These are phyloP conservation scores for Peromyscus leucopus DNA, from an alignment of 2,113 vertebrate genomes.

Conservation along the genomic window DNA sequence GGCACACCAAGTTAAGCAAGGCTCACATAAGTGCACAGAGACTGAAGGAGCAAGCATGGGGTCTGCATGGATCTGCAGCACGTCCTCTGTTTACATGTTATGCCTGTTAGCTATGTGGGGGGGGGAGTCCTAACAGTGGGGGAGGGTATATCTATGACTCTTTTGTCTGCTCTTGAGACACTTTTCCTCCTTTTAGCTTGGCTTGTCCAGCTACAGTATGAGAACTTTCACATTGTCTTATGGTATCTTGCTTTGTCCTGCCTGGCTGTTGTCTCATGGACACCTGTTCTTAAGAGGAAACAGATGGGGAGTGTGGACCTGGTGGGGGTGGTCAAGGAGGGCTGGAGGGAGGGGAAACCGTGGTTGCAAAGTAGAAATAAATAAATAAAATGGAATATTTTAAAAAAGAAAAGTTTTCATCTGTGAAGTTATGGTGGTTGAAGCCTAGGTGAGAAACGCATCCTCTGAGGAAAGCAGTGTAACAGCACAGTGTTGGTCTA, in stretches of 20 bases:
- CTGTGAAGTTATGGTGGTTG: background rate
- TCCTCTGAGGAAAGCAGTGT: background rate
- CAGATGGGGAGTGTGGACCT: background rate
- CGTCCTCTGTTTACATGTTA: background rate
- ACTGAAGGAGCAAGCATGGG: background rate
- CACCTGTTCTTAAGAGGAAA: background rate
- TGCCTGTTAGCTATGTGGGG: background rate
- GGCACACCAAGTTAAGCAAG: background rate
- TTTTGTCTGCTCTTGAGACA: background rate
- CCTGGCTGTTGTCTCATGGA: background rate
- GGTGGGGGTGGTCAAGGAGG: background rate
- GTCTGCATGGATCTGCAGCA: background rate
- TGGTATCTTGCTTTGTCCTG: background rate
- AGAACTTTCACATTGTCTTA: background rate
- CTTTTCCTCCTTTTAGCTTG: background rate
- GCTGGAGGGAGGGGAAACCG: background rate
- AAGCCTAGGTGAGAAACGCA: background rate
- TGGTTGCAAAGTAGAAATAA: background rate
- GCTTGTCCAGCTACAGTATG: background rate
- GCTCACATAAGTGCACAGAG: background rate
- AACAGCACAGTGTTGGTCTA: fast-evolving
- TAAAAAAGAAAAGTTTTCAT: background rate
- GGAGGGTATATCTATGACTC: background rate
- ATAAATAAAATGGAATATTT: background rate
- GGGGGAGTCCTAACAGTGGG: background rate